Conservation (phyloP, 2,797 vertebrate species). For the Oceanodroma leucorhoa region DNA sequence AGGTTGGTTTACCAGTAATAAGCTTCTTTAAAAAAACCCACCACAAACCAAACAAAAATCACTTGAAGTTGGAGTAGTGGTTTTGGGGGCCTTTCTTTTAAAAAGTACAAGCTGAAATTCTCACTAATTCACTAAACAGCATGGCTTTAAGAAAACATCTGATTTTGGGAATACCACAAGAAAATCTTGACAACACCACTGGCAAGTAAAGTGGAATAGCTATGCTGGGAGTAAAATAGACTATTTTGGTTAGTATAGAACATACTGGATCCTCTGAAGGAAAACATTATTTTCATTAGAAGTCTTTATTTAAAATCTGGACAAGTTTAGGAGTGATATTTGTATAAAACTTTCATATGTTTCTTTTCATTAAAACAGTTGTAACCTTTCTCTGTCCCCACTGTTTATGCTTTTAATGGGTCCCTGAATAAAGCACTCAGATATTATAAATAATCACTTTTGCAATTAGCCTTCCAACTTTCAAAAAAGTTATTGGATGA, state of each 20-base stretch:
- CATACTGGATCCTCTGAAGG: not conserved
- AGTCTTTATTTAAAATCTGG: conserved; percentile 29
- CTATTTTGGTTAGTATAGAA: not conserved
- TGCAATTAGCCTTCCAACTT: conserved; percentile 51
- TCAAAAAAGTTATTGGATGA: conserved; percentile 3
- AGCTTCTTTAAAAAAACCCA: not conserved
- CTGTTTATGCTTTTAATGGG: conserved; percentile 39
- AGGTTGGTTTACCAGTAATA: not conserved
- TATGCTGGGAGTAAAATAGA: not conserved
- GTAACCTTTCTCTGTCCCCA: conserved; percentile 32
- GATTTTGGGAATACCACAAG: not conserved
- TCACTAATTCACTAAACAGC: not conserved
- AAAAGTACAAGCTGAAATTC: not conserved
- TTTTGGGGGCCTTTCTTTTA: not conserved
- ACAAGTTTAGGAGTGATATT: conserved; percentile 28
- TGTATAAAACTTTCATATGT: conserved; percentile 25
- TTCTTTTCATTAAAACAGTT: conserved; percentile 46
- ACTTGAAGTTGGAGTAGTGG: not conserved
- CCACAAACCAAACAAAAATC: not conserved
- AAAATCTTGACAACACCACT: not conserved
- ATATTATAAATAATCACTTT: conserved; percentile 56
- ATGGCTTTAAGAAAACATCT: not conserved
- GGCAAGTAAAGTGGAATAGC: not conserved
- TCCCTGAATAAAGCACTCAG: conserved; percentile 29
- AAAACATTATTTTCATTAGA: conserved; percentile 35